phyloP scores from a whole-genome alignment of 1,140 invertebrate species.

The Caenorhabditis briggsae region DNA sequence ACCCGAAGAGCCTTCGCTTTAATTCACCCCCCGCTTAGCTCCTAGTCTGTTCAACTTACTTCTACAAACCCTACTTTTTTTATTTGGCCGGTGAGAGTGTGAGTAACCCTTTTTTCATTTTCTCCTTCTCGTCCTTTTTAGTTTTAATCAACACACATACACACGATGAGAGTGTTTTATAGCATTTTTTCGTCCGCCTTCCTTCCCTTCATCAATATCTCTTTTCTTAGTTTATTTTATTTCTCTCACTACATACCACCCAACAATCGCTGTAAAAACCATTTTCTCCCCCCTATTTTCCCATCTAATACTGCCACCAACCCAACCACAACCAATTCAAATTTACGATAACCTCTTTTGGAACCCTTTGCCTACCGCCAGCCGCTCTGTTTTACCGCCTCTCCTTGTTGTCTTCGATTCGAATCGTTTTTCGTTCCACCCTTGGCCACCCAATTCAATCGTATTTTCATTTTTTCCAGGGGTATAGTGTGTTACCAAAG shows the following conservation, averaged over 20 bases:
- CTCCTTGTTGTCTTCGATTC: background rate
- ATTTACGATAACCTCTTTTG: constrained; percentile 54
- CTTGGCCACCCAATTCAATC: background rate
- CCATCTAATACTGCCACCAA: background rate
- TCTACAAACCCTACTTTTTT: background rate
- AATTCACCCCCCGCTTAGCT: constrained; percentile 32
- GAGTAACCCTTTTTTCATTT: constrained; percentile 15
- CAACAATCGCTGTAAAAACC: background rate
- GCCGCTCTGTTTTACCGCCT: constrained; percentile 16
- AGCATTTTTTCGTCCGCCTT: constrained; percentile 13
- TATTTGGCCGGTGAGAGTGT: background rate
- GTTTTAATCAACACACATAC: constrained; percentile 34
- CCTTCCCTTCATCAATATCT: constrained; percentile 36
- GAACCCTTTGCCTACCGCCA: constrained; percentile 18
- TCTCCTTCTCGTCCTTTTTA: background rate
- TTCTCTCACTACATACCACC: background rate
- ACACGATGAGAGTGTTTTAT: constrained; percentile 11
- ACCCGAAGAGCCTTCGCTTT: constrained; percentile 22
- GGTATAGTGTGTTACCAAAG: constrained; percentile 44
- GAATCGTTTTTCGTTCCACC: background rate
- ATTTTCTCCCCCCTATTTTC: background rate
- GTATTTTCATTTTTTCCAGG: constrained; percentile 40
- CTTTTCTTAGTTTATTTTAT: background rate
- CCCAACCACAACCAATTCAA: constrained; percentile 26
- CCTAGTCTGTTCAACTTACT: constrained; percentile 42